These are phyloP conservation scores for Leptarthrus brevirostris DNA, from an alignment of 2,888 invertebrate genomes.

Conservation along the genomic window DNA sequence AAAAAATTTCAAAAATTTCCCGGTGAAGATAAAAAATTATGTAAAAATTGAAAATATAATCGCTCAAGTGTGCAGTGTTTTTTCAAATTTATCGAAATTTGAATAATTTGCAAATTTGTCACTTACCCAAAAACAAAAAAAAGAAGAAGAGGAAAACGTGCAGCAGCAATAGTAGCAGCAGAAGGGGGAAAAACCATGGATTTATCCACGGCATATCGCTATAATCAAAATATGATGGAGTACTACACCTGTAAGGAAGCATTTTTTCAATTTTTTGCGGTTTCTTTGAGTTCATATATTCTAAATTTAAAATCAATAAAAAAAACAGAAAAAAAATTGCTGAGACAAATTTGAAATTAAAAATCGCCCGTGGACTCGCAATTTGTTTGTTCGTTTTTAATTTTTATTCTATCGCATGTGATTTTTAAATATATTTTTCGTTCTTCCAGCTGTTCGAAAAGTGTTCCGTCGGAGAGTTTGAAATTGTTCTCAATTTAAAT, in stretches of 20 bases:
- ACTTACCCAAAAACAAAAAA: too few species aligned
- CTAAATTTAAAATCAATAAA: too few species aligned
- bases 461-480: too few species aligned
- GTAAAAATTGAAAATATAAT: too few species aligned
- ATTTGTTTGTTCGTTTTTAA: background rate
- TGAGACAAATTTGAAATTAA: background rate
- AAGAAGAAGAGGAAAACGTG: background rate
- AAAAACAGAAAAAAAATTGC: slow-evolving; percentile 10
- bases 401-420: background rate
- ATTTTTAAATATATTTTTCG: too few species aligned
- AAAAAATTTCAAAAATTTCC: too few species aligned
- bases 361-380: slow-evolving; percentile 3
- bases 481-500: too few species aligned
- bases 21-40: too few species aligned
- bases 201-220: slow-evolving; percentile 92
- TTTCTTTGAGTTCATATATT: background rate
- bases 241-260: slow-evolving; percentile 91
- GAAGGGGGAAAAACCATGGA: slow-evolving; percentile 71
- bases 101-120: too few species aligned
- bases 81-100: too few species aligned
- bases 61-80: too few species aligned
- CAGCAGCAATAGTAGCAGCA: slow-evolving; percentile 17
- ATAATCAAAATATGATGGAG: slow-evolving; percentile 99
- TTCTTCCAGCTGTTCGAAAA: too few species aligned
- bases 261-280: background rate